Evolutionary conservation across 2,888 invertebrate species (phyloP), one percentile per base, ranked within the genome.

Genomic region (Mimas tiliae): DNA sequence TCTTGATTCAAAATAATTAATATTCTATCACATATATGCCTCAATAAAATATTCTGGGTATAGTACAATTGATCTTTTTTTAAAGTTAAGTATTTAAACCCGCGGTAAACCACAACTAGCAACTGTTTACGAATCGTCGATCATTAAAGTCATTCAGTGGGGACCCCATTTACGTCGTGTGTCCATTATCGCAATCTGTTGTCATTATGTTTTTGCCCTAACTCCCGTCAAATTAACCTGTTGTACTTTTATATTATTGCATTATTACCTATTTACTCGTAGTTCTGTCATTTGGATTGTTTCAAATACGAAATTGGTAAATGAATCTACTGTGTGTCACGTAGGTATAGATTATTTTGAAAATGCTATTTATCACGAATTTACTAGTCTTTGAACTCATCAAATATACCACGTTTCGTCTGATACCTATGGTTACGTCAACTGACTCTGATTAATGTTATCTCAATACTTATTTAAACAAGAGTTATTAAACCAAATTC

Each of bases 141-240:
- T 72, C 69, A 71, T 75, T 73, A 76, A 72, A 72, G 72, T 68
- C 71, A 71, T 76, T 76, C 68, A 72, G 64, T 74, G 69, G 68
- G 67, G 69, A 74, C 71, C 74, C 77, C 75, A 77, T 72, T 80
- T 78, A 65, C 69, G 45, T 7, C 14, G 63, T 62, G 67, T 55
- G 70, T 70, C 64, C 69, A 55, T 55, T n/a, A 8, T 65, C 27
- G 12, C 16, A 19, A 63, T 63, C 33, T 63, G 34, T 34, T 38
- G 45, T 19, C n/a, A 65, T 65, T 55, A 34, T 48, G 45, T 65
- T 19, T 48, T 45, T 58, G 14, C 52, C 47, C 48, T 45, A 33
- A 55, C 33, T 19, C 42, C 47, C 33, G 47, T 65, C 47, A 19
- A 58, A 58, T 38, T 53, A 33, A 33, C 53, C n/a, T 55, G 34